phyloP scores from a whole-genome alignment of 2,888 invertebrate genomes.

The Caenorhabditis angaria region DNA sequence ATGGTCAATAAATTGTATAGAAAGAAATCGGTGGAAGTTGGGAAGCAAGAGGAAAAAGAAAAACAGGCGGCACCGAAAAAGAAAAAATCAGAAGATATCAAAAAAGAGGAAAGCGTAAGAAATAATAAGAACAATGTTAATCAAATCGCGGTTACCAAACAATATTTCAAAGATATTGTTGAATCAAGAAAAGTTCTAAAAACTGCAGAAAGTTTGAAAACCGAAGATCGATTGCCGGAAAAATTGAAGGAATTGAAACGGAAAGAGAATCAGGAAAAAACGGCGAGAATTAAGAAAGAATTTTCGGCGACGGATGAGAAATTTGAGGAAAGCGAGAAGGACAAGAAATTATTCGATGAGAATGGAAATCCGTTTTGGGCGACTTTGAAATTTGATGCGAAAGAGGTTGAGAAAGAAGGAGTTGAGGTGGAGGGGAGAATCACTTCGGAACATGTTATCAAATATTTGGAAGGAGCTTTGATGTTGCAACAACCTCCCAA shows the following conservation, averaged over 20 bases:
- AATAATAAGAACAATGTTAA: neutral
- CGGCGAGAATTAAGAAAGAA: neutral
- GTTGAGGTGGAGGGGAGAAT: neutral
- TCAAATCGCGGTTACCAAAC: neutral
- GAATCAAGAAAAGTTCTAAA: neutral
- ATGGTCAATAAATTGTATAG: too few species aligned
- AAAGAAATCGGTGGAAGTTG: too few species aligned
- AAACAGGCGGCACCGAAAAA: neutral
- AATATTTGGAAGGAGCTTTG: conserved; percentile 5
- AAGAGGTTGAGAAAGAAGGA: conserved; percentile 4
- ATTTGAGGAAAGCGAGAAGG: neutral
- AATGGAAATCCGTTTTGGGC: neutral
- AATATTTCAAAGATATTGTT: neutral
- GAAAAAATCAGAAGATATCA: neutral
- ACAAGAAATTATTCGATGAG: neutral
- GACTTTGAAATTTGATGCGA: neutral
- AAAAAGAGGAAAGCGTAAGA: neutral
- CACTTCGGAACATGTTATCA: neutral
- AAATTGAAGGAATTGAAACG: neutral
- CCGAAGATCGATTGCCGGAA: neutral
- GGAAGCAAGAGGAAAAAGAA: neutral
- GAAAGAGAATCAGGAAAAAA: neutral
- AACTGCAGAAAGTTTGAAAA: neutral
- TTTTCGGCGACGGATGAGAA: neutral
- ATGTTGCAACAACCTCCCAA: neutral